A percentile compares a stretch with the other conserved stretches of the same genome.
Conservation (phyloP, 2,888 invertebrate species). For the Nycteola revayana region DNA sequence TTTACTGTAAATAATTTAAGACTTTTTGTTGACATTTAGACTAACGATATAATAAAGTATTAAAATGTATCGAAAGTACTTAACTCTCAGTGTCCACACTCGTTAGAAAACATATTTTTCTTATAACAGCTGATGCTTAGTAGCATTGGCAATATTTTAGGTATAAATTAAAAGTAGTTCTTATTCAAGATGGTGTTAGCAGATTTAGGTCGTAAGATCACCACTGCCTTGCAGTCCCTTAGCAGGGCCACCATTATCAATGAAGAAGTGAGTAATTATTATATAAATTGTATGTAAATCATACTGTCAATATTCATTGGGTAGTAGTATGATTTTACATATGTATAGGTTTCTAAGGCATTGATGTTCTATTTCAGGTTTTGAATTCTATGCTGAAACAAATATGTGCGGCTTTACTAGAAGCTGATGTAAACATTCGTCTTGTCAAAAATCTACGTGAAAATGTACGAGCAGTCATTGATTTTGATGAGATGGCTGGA, state of each 20-base stretch:
- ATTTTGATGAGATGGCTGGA: conserved; percentile 99
- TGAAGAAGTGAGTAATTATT: conserved; percentile 87
- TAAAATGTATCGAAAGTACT: conserved; percentile 26
- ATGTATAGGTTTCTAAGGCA: too few relatives aligned
- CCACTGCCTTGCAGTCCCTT: conserved; percentile 97
- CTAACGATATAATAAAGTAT: conserved; percentile 10
- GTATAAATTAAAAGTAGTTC: conserved; percentile 8
- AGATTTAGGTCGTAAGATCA: conserved; percentile 99
- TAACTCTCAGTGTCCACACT: conserved; percentile 13
- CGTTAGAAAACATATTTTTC: conserved; percentile 19
- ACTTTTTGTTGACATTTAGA: conserved; percentile 7
- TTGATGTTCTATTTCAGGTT: conserved; percentile 90
- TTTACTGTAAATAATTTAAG: conserved; percentile 9
- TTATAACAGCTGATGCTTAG: conserved; percentile 43
- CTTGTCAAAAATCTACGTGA: conserved; percentile 97
- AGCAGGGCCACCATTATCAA: conserved; percentile 99
- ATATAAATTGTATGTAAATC: too few relatives aligned
- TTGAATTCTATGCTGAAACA: conserved; percentile 99
- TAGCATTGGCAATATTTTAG: conserved; percentile 26
- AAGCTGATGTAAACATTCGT: conserved; percentile 98
- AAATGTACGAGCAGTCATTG: conserved; percentile 98
- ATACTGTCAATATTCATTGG: too few relatives aligned
- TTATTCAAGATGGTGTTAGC: conserved; percentile 96
- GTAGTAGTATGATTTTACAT: too few relatives aligned
- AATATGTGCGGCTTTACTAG: conserved; percentile 97